Evolutionary conservation across 2,797 vertebrate genomes (phyloP).

Genomic region (Sebastes iracundus): DNA sequence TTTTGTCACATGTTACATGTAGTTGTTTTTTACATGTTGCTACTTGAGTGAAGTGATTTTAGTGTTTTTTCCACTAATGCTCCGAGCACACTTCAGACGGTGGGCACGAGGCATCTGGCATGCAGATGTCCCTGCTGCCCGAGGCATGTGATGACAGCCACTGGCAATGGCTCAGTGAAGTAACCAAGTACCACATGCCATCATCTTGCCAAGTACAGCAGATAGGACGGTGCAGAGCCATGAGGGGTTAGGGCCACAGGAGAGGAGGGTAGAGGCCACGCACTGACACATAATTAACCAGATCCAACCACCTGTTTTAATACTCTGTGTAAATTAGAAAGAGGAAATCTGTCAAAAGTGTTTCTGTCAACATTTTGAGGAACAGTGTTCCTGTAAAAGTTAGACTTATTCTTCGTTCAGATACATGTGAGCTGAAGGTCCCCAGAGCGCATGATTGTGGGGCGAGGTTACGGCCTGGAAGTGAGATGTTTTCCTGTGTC

Average conservation of each 20-base stretch:
- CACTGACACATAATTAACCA: constrained; percentile 17
- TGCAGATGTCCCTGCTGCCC: constrained; percentile 72
- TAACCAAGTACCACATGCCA: constrained; percentile 57
- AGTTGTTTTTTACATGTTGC: constrained; percentile 14
- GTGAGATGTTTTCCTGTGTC: constrained; percentile 62
- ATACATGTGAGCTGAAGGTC: constrained; percentile 12
- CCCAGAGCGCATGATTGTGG: constrained; percentile 40
- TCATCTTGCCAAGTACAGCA: constrained; percentile 47
- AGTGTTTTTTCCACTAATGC: constrained; percentile 47
- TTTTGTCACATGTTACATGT: constrained; percentile 4
- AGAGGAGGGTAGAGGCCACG: background rate
- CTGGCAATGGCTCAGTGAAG: constrained; percentile 60
- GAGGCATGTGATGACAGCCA: constrained; percentile 68
- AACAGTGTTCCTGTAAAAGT: background rate
- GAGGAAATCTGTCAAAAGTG: background rate
- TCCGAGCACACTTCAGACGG: constrained; percentile 55
- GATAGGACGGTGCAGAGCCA: constrained; percentile 34
- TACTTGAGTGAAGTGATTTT: constrained; percentile 24
- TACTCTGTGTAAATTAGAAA: background rate
- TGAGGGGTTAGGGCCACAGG: background rate
- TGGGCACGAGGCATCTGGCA: constrained; percentile 70
- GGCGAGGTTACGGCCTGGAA: constrained; percentile 31
- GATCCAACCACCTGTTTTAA: constrained; percentile 13
- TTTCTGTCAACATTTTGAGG: background rate
- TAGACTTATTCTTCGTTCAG: background rate